Conservation (phyloP, 92 coral and sea anemone species). For the Diadumene lineata region DNA sequence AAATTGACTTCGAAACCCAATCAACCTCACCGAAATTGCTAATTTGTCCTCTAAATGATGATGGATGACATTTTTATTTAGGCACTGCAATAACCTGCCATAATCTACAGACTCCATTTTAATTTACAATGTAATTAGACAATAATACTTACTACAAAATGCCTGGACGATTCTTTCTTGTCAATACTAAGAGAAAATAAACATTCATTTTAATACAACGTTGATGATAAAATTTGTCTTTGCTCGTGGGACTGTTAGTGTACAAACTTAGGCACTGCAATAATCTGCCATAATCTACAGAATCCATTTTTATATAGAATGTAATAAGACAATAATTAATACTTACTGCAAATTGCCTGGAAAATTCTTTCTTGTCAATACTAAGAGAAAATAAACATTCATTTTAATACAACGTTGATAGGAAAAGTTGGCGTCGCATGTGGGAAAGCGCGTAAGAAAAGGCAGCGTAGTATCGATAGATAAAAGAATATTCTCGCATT, state of each 20-base stretch:
- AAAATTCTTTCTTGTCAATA: no score
- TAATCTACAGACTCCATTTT: background rate
- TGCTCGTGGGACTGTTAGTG: no score
- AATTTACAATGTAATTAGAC: background rate
- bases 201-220: background rate
- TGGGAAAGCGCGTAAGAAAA: background rate
- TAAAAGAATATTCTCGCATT: background rate
- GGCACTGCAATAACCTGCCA: constrained; percentile 4
- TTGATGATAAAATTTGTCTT: background rate
- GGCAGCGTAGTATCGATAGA: background rate
- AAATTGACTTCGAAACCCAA: constrained; percentile 18
- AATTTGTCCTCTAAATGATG: constrained; percentile 10
- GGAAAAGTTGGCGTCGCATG: no score
- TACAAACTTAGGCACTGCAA: no score
- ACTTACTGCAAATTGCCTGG: no score
- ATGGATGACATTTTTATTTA: background rate
- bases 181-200: background rate
- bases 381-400: no score
- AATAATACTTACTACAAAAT: background rate
- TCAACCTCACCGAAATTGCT: background rate
- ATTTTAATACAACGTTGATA: no score
- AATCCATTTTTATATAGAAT: no score
- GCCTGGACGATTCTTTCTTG: background rate
- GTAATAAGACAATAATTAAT: no score
- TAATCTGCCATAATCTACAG: no score